Evolutionary conservation across 2,797 vertebrate species (phyloP).

Genomic region (Phoxinus dragarum): DNA sequence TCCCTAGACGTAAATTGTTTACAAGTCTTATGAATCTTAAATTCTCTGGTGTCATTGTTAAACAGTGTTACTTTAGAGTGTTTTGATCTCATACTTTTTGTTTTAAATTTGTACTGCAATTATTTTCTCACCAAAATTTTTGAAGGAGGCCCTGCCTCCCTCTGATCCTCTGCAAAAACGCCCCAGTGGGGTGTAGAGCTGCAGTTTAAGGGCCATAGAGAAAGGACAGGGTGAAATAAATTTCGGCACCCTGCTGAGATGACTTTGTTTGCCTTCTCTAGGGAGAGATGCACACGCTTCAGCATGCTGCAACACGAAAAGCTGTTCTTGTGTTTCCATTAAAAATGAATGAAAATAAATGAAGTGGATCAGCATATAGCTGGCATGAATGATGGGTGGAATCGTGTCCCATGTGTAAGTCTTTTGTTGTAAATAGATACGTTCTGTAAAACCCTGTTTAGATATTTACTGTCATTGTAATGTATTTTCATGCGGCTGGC

Average conservation of each 20-base stretch:
- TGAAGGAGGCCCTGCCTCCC: background rate
- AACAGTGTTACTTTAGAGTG: background rate
- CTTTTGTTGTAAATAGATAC: slow-evolving; percentile 50
- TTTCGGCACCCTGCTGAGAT: slow-evolving; percentile 16
- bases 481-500: slow-evolving; percentile 20
- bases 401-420: slow-evolving; percentile 31
- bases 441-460: slow-evolving; percentile 45
- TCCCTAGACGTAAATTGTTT: background rate
- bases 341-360: slow-evolving; percentile 55
- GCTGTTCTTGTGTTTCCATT: slow-evolving; percentile 44
- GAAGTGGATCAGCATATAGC: slow-evolving; percentile 46
- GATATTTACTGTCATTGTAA: slow-evolving; percentile 49
- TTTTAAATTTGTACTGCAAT: slow-evolving; percentile 14
- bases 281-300: slow-evolving; percentile 17
- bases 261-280: slow-evolving; percentile 30
- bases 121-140: background rate
- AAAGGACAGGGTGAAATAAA: slow-evolving; percentile 29
- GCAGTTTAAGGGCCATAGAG: slow-evolving; percentile 26
- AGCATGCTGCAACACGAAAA: slow-evolving; percentile 10
- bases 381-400: slow-evolving; percentile 44
- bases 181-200: slow-evolving; percentile 23
- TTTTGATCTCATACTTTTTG: slow-evolving; percentile 5
- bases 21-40: background rate
- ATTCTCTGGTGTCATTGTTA: background rate
- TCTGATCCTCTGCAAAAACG: slow-evolving; percentile 17